Percentiles rank a stretch among this genome's conserved stretches.
Conservation (phyloP, 2,797 vertebrate genomes). For the Tragelaphus eurycerus region DNA sequence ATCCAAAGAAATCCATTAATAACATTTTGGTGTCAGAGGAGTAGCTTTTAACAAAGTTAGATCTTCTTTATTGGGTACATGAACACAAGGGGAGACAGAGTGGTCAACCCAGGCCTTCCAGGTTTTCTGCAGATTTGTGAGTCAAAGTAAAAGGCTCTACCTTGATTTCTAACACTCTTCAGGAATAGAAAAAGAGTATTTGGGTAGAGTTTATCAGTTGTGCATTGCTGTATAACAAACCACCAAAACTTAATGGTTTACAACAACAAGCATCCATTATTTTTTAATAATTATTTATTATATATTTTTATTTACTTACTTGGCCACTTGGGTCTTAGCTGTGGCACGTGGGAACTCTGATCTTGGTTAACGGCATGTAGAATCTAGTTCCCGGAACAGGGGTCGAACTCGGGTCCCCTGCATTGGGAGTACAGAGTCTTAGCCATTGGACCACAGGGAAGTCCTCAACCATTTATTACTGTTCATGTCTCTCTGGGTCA, state of each 20-base stretch:
- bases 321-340: neutral
- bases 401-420: neutral
- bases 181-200: neutral
- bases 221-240: neutral
- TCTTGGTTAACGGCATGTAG: neutral
- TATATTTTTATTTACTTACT: neutral
- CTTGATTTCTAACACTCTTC: neutral
- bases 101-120: neutral
- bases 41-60: neutral
- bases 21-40: neutral
- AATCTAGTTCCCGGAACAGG: neutral
- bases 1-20: neutral
- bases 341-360: neutral
- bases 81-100: neutral
- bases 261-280: neutral
- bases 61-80: neutral
- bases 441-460: neutral
- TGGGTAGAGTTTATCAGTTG: neutral
- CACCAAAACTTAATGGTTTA: neutral
- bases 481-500: neutral
- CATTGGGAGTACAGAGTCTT: neutral
- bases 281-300: neutral
- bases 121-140: neutral
- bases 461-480: neutral
- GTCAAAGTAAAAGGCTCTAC: neutral